Evolutionary conservation across 2,888 invertebrate genomes (phyloP), one percentile per base, ranked within the genome.

Genomic region (Parnassius apollo): DNA sequence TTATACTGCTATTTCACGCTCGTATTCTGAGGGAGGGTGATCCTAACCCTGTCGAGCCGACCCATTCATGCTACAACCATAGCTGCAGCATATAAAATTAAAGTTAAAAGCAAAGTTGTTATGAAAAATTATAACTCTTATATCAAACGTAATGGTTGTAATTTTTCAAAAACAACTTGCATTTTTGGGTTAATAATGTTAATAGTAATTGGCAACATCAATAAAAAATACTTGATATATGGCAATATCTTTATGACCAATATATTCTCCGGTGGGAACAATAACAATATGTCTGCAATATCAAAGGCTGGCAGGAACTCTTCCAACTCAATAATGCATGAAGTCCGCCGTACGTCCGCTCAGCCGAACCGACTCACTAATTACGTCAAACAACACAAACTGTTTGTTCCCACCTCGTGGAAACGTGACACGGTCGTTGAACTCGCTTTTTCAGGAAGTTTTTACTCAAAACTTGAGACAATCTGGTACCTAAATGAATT

Each of bases 271-370:
- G 84, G 78, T 86, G 87, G 81, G 87, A 88, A 86, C 77, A 79
- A 80, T 81, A 81, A 81, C 85, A 82, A 80, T 83, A 83, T 82
- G 82, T 77, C 75, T 68, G 78, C 79, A 81, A 80, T 82, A 78
- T 77, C 77, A 75, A 72, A 75, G 75, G 77, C 73, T 71, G 65
- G 68, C 71, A 72, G 75, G 72, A 75, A 75, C 77, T 73, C 75
- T 75, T 62, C 66, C 73, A 71, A 76, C 82, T 87, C 80, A 85
- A 89, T 88, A 86, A 86, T 88, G 81, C 84, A 89, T 84, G 78
- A 82, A 77, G 71, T 72, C 48, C 48, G 62, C 75, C 74, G 77
- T 70, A 71, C 80, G 75, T 78, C 80, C 79, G 74, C 77, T 76
- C 75, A 71, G 74, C 75, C 75, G 71, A 78, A 49, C 44, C 25